A percentile compares a stretch with the other conserved stretches of the same genome.
phyloP scores from a whole-genome alignment of 2,113 vertebrate species.

The Oreotragus oreotragus region DNA sequence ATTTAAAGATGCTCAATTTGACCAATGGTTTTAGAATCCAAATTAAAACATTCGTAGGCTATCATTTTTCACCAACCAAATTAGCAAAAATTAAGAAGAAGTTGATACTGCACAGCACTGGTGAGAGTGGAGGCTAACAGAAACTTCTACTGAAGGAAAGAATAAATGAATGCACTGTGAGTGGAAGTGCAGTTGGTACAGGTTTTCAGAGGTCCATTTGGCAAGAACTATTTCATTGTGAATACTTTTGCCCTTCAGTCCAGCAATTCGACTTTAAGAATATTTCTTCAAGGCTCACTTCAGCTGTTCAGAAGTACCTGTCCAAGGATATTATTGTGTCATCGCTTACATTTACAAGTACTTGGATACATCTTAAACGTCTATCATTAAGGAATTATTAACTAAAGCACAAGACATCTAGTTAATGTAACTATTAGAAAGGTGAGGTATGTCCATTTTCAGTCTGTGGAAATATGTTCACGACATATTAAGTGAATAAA shows the following conservation, averaged over 20 bases:
- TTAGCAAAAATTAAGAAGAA: neutral
- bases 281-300: neutral
- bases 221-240: neutral
- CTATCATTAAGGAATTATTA: neutral
- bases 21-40: constrained; percentile 26
- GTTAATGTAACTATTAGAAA: neutral
- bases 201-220: neutral
- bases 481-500: neutral
- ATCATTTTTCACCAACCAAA: neutral
- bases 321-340: neutral
- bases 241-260: neutral
- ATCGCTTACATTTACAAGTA: neutral
- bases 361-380: neutral
- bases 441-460: neutral
- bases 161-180: neutral
- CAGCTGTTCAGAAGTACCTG: neutral
- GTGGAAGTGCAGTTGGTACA: neutral
- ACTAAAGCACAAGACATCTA: neutral
- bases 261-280: neutral
- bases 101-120: neutral
- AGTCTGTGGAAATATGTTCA: neutral
- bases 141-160: neutral
- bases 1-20: constrained; percentile 18
- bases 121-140: neutral
- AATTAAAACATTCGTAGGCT: constrained; percentile 16